These are phyloP conservation scores for Ephestia elutella DNA, from an alignment of 1,140 invertebrate species.

Conservation along the genomic window DNA sequence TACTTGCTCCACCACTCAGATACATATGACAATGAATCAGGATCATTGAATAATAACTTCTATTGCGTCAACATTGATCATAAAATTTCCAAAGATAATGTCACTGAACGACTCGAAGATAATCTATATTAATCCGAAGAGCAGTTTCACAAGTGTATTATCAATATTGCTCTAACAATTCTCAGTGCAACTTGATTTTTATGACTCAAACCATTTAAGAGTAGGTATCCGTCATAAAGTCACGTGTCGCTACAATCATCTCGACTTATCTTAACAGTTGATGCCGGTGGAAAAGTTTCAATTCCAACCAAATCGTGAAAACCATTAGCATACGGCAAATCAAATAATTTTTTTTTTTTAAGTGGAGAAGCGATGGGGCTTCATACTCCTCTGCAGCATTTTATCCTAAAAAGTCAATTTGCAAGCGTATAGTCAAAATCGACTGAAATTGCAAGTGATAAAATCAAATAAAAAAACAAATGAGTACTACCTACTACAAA, in stretches of 20 bases:
- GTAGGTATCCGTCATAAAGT: neutral
- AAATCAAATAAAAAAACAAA: too few species aligned
- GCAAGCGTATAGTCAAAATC: too few species aligned
- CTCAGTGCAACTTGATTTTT: neutral
- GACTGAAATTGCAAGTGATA: too few species aligned
- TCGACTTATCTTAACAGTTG: neutral
- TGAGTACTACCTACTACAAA: too few species aligned
- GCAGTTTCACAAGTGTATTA: neutral
- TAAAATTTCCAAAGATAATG: conserved; percentile 2
- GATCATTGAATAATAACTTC: neutral
- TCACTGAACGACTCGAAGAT: neutral
- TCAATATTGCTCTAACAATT: neutral
- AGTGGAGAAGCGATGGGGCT: too few species aligned
- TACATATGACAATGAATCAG: neutral
- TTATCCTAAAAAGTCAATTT: too few species aligned
- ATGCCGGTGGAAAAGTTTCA: conserved; percentile 5
- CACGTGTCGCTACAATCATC: neutral
- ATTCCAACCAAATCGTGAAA: neutral
- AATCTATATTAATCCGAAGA: neutral
- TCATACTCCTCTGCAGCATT: too few species aligned
- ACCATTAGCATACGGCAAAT: too few species aligned
- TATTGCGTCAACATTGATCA: neutral
- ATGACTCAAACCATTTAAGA: neutral
- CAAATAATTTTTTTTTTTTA: too few species aligned
- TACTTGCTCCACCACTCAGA: too few species aligned